Evolutionary conservation across 1,140 invertebrate species (phyloP), one percentile per base, ranked within the genome.

Genomic region (Gonatopus flavifemur): DNA sequence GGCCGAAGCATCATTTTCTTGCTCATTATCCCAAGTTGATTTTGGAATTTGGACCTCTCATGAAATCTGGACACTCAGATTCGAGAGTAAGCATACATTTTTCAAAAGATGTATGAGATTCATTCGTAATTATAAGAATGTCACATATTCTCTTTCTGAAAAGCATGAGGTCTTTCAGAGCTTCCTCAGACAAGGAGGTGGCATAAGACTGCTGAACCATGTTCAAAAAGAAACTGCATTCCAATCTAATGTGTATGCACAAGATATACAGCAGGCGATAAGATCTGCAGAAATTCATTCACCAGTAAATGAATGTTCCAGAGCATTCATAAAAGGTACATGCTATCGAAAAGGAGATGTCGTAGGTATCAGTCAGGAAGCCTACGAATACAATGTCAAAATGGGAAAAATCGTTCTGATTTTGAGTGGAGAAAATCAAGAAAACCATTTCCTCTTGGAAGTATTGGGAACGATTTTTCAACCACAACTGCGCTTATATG

Each of bases 1-100:
- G 45, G 3, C 52, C 45, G 9, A 54, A 54, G 42, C 51, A 53
- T 30, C 51, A 53, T n/a, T 53, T 36, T 37, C 12, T 53, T n/a
- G n/a, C n/a, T n/a, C n/a, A n/a, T n/a, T n/a, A n/a, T n/a, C n/a
- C n/a, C n/a, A n/a, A n/a, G n/a, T n/a, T n/a, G n/a, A n/a, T n/a
- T n/a, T n/a, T n/a, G n/a, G n/a, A n/a, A n/a, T n/a, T n/a, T n/a
- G n/a, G n/a, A n/a, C n/a, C n/a, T n/a, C n/a, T n/a, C n/a, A n/a
- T n/a, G n/a, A n/a, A n/a, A n/a, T n/a, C n/a, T 3, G 15, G 5
- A 18, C 24, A 41, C 10, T 41, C n/a, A n/a, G n/a, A n/a, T n/a
- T n/a, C n/a, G n/a, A n/a, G n/a, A n/a, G n/a, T n/a, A n/a, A n/a
- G 30, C 19, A 4, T 13, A 4, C 3, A 41, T 41, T 12, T n/a